phyloP scores from a whole-genome alignment of 2,888 invertebrate genomes.

The Andrena camellia region DNA sequence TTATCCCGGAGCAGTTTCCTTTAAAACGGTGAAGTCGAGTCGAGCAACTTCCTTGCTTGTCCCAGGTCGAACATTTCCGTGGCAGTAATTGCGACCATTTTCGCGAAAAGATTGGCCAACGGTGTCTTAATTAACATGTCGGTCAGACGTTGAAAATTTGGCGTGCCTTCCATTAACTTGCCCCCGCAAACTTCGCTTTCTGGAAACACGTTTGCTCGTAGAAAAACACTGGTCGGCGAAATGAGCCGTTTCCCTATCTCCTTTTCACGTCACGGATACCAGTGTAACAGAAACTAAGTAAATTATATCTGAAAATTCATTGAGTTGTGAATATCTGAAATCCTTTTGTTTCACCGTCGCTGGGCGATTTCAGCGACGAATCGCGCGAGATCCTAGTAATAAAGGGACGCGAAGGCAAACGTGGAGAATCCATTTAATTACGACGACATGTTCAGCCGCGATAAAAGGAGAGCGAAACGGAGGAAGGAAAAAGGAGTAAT shows the following conservation, averaged over 20 bases:
- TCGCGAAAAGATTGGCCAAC: constrained; percentile 14
- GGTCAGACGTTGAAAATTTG: constrained; percentile 16
- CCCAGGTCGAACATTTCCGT: neutral
- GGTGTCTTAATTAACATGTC: constrained; percentile 47
- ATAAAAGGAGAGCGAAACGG: neutral
- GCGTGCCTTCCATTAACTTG: neutral
- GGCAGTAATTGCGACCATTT: constrained; percentile 27
- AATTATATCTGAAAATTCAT: neutral
- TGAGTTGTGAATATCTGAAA: neutral
- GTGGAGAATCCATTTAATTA: constrained; percentile 34
- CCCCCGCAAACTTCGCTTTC: neutral
- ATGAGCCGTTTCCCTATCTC: neutral
- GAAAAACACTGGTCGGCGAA: neutral
- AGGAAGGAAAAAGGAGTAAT: constrained; percentile 2
- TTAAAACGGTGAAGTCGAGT: constrained; percentile 11
- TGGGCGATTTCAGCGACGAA: neutral
- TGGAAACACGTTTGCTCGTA: neutral
- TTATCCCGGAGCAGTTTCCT: constrained; percentile 4
- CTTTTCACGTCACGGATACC: neutral
- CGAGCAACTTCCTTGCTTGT: neutral
- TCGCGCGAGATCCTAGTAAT: neutral
- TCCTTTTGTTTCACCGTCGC: neutral
- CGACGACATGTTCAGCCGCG: constrained; percentile 24
- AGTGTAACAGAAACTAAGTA: neutral
- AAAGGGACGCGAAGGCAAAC: neutral